phyloP scores from a whole-genome alignment of 2,113 vertebrate species.

The Engystomops pustulosus region DNA sequence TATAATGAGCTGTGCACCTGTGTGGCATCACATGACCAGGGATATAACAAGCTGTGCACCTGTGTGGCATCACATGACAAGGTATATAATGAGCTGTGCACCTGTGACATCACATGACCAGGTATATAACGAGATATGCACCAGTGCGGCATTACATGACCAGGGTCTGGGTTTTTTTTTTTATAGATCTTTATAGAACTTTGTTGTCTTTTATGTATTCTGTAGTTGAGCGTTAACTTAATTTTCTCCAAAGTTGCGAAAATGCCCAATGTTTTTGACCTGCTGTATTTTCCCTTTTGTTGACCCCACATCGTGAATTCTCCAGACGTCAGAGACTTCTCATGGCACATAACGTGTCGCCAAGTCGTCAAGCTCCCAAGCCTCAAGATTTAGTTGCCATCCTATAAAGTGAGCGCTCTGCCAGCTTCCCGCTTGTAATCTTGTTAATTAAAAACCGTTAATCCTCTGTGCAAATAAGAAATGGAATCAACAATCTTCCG shows the following conservation, averaged over 20 bases:
- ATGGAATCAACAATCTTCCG: slow-evolving; percentile 23
- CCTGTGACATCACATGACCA: no score
- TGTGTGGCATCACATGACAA: no score
- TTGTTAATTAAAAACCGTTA: slow-evolving; percentile 36
- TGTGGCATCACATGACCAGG: no score
- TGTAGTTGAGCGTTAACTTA: no score
- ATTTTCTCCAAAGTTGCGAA: no score
- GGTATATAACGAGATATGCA: no score
- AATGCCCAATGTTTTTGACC: background rate
- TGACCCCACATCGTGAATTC: background rate
- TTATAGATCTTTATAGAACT: no score
- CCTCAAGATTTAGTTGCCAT: background rate
- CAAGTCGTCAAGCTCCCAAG: background rate
- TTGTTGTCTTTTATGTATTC: background rate
- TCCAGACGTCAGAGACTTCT: background rate
- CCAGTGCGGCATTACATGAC: no score
- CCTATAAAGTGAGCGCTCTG: background rate
- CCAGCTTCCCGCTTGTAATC: slow-evolving; percentile 17
- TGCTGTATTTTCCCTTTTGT: background rate
- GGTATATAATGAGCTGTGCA: no score
- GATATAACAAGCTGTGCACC: no score
- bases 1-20: no score
- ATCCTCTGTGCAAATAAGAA: slow-evolving; percentile 19
- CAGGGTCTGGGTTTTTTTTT: no score
- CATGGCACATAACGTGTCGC: background rate